phyloP scores from a whole-genome alignment of 2,888 invertebrate genomes.

The Zonitis immaculata region DNA sequence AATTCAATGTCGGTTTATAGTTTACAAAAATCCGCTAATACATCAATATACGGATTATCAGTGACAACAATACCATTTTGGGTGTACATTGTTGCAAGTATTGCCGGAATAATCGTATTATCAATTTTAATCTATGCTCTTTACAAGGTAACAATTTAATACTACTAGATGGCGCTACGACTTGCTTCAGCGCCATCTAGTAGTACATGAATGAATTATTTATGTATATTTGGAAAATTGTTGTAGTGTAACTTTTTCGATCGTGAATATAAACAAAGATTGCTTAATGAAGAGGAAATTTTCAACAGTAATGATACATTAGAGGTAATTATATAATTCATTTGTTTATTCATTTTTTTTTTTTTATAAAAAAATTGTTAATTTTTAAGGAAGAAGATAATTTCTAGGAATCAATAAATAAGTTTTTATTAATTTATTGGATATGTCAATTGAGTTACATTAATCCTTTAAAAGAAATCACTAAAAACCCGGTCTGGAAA shows the following conservation, averaged over 20 bases:
- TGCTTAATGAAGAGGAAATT: conserved; percentile 1
- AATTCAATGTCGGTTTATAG: conserved; percentile 8
- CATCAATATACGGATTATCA: conserved; percentile 17
- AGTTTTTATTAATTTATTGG: too few species aligned
- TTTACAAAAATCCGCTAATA: conserved; percentile 4
- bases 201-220: too few species aligned
- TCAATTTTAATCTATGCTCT: conserved; percentile 41
- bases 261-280: conserved; percentile 21
- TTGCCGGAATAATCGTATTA: conserved; percentile 43
- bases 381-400: background rate
- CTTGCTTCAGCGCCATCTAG: too few species aligned
- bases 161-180: too few species aligned
- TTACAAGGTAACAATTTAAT: conserved; percentile 42
- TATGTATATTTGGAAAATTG: background rate
- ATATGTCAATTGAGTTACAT: too few species aligned
- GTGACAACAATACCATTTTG: conserved; percentile 39
- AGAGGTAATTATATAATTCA: background rate
- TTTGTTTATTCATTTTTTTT: background rate
- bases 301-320: background rate
- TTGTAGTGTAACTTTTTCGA: conserved; percentile 29
- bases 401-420: too few species aligned
- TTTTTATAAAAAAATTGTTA: background rate
- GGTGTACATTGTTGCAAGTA: conserved; percentile 43
- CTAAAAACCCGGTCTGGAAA: too few species aligned
- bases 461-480: too few species aligned